phyloP scores from a whole-genome alignment of 2,113 vertebrate genomes.

The Istiophorus platypterus region DNA sequence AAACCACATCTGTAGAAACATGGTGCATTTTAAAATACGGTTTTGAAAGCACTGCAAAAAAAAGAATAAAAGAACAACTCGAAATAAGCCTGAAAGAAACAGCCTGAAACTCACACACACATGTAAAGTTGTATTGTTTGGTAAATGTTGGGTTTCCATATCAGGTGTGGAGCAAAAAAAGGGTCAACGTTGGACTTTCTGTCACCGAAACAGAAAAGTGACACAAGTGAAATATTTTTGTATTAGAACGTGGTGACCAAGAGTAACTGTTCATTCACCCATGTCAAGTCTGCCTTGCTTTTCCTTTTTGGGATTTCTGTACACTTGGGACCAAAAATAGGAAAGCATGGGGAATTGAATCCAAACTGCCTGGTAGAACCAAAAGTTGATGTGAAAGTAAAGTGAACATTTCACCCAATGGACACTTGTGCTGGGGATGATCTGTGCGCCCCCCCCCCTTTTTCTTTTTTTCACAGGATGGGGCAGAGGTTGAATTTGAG shows the following conservation, averaged over 20 bases:
- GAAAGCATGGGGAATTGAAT: background rate
- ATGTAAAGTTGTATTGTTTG: background rate
- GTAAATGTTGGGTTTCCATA: background rate
- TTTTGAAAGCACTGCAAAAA: background rate
- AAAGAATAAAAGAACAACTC: background rate
- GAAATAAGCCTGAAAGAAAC: no score
- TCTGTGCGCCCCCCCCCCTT: no score
- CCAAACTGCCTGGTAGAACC: background rate
- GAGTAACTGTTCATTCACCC: background rate
- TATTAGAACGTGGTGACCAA: background rate
- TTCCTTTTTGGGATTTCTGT: background rate
- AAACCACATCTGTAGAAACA: background rate
- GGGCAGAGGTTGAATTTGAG: slow-evolving; percentile 34
- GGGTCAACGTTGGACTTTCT: background rate
- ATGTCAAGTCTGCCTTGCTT: background rate
- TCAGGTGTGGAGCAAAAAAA: slow-evolving; percentile 15
- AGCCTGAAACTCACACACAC: background rate
- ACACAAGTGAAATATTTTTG: background rate
- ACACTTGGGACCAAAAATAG: background rate
- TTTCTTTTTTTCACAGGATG: slow-evolving; percentile 21
- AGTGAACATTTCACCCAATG: background rate
- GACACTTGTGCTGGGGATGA: background rate
- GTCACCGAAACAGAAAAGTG: background rate
- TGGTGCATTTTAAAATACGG: background rate
- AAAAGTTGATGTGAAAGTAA: slow-evolving; percentile 24